These are phyloP conservation scores for Cynocephalus volans DNA, from an alignment of 2,113 vertebrate genomes.

Conservation along the genomic window DNA sequence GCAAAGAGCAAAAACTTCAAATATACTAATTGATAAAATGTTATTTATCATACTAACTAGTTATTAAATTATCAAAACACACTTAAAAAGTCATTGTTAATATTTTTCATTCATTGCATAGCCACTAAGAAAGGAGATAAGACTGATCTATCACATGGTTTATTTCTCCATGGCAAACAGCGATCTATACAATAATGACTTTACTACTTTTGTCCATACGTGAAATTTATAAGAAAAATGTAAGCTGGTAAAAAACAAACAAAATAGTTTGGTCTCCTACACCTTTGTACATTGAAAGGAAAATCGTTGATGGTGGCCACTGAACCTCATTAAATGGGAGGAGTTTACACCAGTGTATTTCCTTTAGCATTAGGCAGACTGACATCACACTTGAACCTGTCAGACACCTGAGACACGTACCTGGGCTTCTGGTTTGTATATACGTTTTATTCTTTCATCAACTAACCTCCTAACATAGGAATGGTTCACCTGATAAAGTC, in stretches of 20 bases:
- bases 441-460: neutral
- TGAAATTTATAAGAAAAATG: neutral
- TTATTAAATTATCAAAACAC: neutral
- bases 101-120: slow-evolving; percentile 23
- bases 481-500: neutral
- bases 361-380: slow-evolving; percentile 72
- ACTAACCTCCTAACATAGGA: neutral
- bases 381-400: slow-evolving; percentile 53
- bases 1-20: slow-evolving; percentile 2
- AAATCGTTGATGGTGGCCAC: neutral
- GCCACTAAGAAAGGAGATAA: neutral
- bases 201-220: neutral
- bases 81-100: neutral
- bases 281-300: neutral
- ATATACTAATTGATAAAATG: neutral
- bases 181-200: neutral
- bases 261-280: neutral
- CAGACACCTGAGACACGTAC: neutral
- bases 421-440: neutral
- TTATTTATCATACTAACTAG: neutral
- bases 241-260: neutral
- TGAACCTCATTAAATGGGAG: slow-evolving; percentile 55
- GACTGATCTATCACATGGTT: neutral
- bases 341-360: slow-evolving; percentile 69
- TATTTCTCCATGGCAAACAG: neutral